Conservation (phyloP, 1,140 invertebrate species). For the Zophobas morio region DNA sequence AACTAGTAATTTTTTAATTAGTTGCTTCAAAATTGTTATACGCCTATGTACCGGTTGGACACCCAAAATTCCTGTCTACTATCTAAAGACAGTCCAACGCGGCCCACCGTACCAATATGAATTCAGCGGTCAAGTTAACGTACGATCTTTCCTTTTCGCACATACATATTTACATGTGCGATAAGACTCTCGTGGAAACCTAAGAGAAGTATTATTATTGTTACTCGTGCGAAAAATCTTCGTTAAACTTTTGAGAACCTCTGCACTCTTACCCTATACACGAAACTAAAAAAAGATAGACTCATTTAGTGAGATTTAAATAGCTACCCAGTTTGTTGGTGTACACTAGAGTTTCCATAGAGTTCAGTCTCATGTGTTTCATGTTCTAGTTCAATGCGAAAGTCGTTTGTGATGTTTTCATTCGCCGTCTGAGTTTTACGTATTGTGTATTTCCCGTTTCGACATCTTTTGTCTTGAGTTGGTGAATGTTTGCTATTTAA, state of each 20-base stretch:
- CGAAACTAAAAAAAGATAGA: slow-evolving; percentile 48
- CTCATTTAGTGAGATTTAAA: slow-evolving; percentile 51
- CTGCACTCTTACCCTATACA: background rate
- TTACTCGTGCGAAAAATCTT: too few species aligned
- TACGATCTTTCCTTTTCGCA: too few species aligned
- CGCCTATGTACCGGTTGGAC: too few species aligned
- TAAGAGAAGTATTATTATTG: too few species aligned
- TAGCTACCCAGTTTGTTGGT: slow-evolving; percentile 49
- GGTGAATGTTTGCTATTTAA: slow-evolving; percentile 4
- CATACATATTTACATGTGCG: too few species aligned
- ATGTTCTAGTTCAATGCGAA: slow-evolving; percentile 41
- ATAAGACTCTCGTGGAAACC: too few species aligned
- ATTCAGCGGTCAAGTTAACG: too few species aligned
- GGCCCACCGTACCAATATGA: too few species aligned
- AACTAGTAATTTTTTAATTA: too few species aligned
- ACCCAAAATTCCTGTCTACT: too few species aligned
- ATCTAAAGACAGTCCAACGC: too few species aligned
- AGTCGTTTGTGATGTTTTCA: slow-evolving; percentile 22
- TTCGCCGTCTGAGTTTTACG: background rate
- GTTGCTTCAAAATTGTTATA: too few species aligned
- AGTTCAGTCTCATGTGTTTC: slow-evolving; percentile 39
- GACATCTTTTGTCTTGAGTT: slow-evolving; percentile 14
- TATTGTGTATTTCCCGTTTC: slow-evolving; percentile 1
- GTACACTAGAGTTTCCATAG: slow-evolving; percentile 35
- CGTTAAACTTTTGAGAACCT: slow-evolving; percentile 28